Evolutionary conservation across 2,888 invertebrate genomes (phyloP).

Genomic region (Platypus cylindrus): DNA sequence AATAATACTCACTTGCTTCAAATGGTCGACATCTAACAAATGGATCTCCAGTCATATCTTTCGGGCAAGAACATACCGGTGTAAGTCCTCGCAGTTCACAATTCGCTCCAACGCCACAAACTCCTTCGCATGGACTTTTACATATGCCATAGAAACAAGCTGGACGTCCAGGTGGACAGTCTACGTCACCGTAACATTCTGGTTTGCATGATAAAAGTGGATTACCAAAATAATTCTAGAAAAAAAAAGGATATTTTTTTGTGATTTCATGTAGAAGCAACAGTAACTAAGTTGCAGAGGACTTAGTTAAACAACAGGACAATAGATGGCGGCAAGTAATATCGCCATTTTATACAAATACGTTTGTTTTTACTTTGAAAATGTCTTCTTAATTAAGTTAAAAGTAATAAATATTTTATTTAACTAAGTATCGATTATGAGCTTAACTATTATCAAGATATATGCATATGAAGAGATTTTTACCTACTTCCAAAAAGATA

Average conservation of each 20-base stretch:
- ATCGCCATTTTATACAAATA: not conserved
- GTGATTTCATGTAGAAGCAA: too few species aligned
- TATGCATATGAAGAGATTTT: too few species aligned
- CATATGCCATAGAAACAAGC: constrained; percentile 74
- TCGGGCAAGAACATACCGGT: constrained; percentile 76
- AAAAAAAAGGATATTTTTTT: too few species aligned
- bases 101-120: constrained; percentile 68
- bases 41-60: constrained; percentile 78
- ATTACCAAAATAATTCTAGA: constrained; percentile 54
- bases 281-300: too few species aligned
- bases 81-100: constrained; percentile 67
- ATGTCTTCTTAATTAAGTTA: too few species aligned
- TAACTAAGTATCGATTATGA: too few species aligned
- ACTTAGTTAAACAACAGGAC: too few species aligned
- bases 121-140: constrained; percentile 69
- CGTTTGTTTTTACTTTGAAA: too few species aligned
- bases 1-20: constrained; percentile 52
- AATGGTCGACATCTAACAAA: constrained; percentile 71
- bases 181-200: constrained; percentile 66
- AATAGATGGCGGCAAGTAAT: too few species aligned
- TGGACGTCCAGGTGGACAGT: constrained; percentile 65
- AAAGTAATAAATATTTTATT: too few species aligned
- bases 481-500: not conserved
- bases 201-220: constrained; percentile 63
- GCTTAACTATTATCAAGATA: too few species aligned